phyloP scores from a whole-genome alignment of 2,888 invertebrate genomes.

The Cantharis nigra region DNA sequence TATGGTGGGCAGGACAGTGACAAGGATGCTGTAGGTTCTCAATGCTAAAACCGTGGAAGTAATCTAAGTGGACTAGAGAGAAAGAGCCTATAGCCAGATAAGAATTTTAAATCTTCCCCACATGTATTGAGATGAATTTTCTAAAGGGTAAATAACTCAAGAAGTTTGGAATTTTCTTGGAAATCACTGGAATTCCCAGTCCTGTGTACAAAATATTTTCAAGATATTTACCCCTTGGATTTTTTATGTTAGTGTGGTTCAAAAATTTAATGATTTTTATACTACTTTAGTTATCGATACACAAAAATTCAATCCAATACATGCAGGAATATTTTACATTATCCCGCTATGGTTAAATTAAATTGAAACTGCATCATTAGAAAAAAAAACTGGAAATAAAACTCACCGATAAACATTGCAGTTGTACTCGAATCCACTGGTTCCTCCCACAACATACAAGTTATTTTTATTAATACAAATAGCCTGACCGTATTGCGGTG shows the following conservation, averaged over 20 bases:
- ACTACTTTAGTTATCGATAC: too few species aligned
- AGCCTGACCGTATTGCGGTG: conserved; percentile 2
- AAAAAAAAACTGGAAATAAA: neutral
- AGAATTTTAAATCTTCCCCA: neutral
- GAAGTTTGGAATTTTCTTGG: too few species aligned
- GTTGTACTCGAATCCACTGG: neutral
- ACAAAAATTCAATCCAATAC: neutral
- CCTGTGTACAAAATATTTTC: too few species aligned
- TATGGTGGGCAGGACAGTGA: neutral
- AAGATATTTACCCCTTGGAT: too few species aligned
- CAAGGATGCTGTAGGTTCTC: neutral
- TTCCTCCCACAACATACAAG: conserved; percentile 3
- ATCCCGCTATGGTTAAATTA: neutral
- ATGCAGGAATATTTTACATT: neutral
- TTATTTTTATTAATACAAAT: conserved; percentile 2
- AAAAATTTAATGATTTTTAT: too few species aligned
- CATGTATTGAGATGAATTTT: too few species aligned
- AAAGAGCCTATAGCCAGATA: neutral
- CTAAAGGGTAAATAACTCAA: too few species aligned
- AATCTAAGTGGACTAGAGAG: neutral
- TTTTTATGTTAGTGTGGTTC: too few species aligned
- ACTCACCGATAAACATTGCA: conserved; percentile 4
- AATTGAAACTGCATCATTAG: neutral
- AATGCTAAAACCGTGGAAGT: neutral
- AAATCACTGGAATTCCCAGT: too few species aligned